phyloP scores from a whole-genome alignment of 2,113 vertebrate genomes.

The Dolichotis patagonum region DNA sequence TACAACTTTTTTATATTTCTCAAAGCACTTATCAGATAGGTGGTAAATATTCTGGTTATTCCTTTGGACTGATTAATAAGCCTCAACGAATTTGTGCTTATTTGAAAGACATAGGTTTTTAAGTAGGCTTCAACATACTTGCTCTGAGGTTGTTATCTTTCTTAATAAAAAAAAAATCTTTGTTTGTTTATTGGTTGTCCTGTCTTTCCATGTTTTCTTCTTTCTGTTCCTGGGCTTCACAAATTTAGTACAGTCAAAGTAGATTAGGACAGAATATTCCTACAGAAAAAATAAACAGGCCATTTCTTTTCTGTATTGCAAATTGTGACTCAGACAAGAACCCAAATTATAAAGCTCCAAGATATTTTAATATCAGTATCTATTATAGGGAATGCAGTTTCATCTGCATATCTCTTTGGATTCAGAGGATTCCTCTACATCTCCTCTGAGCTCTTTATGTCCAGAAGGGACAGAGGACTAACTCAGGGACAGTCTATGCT shows the following conservation, averaged over 20 bases:
- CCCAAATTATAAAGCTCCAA: not conserved
- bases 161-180: not conserved
- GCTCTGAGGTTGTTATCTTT: not conserved
- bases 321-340: not conserved
- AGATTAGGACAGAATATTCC: not conserved
- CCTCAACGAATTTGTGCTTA: not conserved
- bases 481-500: not conserved
- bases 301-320: not conserved
- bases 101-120: not conserved
- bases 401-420: not conserved
- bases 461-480: too few relatives aligned
- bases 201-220: not conserved
- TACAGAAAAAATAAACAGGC: not conserved
- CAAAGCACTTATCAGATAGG: not conserved
- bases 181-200: not conserved
- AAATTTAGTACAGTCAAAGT: not conserved
- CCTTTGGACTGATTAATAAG: not conserved
- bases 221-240: not conserved
- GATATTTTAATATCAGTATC: not conserved
- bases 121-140: not conserved
- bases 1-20: not conserved
- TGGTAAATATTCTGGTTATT: not conserved
- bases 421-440: not conserved
- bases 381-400: not conserved
- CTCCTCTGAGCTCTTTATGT: not conserved